Base-by-base conservation (phyloP, 23 tunicate species). In the Trididemnum clinides region DNA sequence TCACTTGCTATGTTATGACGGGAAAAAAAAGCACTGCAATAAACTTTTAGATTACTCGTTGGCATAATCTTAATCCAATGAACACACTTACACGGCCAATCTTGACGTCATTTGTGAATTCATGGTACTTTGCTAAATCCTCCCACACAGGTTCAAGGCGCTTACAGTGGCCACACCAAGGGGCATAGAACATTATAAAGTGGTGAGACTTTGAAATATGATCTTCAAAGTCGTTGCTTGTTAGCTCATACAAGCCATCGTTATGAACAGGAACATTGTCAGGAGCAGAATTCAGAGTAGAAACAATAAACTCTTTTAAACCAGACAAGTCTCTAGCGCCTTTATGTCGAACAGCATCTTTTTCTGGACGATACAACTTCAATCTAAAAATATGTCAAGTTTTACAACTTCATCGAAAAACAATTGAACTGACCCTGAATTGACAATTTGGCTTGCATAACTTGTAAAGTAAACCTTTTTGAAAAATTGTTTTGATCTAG, bases 91-190 rank as follows among this genome's bases (percentile, higher is more conserved):
- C 98, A 85, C 90, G 73, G 25, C 78, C 90, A 63, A 94, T 85
- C 57, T 78, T 89, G 1, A 89, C 94, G 26, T 77, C 69, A 2
- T 79, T 81, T 28, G 69, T 44, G 7, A 85, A 81, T 1, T 27
- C 77, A 50, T 81, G 81, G 10, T 70, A 80, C 76, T 83, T 82
- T 12, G 98, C 98, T 20, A 94, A 79, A 50, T 89, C 84, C 51
- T 23, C 28, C 98, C 98, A 94, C 0, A 85, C 51, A 18, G 98
- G 98, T 35, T 94, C 98, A 44, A 94, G 82, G 37, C 85, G 62
- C 50, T 82, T 80, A 57, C 98, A 94, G 37, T 94, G 98, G 1
- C 98, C 98, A 85, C 98, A 94, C 98, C 98, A 93, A 1, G 98
- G 98, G 7, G 98, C 98, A 80, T 32, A 93, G 49, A 93, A 93